phyloP scores from a whole-genome alignment of 2,888 invertebrate genomes.

The Unio pictorum region DNA sequence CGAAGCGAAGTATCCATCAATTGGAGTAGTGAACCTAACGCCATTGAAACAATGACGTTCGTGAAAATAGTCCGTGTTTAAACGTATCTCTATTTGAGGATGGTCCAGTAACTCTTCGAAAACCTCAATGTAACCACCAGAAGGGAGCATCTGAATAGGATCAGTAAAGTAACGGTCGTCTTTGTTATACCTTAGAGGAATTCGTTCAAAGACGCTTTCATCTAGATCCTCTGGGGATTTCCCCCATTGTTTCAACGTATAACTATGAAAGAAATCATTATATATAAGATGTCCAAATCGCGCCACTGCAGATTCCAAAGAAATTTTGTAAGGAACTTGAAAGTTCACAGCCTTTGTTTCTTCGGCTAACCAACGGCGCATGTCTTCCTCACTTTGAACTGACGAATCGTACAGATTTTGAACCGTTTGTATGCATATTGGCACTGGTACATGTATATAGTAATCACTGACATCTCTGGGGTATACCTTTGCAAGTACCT shows the following conservation, averaged over 20 bases:
- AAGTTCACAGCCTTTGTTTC: not conserved
- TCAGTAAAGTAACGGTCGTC: constrained; percentile 14
- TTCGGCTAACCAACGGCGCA: not conserved
- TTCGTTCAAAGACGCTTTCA: constrained; percentile 7
- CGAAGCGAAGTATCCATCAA: constrained; percentile 7
- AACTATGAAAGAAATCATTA: constrained; percentile 7
- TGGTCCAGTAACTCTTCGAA: constrained; percentile 8
- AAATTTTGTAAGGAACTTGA: not conserved
- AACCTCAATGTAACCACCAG: constrained; percentile 5
- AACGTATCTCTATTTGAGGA: not conserved
- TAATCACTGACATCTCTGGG: not conserved
- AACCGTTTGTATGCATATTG: constrained; percentile 6
- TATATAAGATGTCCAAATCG: constrained; percentile 4
- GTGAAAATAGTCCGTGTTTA: constrained; percentile 4
- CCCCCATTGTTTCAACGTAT: constrained; percentile 13
- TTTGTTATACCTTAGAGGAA: constrained; percentile 5
- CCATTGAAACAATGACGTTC: not conserved
- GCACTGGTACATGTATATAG: constrained; percentile 3
- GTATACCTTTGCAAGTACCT: not conserved
- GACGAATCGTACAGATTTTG: constrained; percentile 5
- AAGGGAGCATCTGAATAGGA: constrained; percentile 4
- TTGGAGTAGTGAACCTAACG: constrained; percentile 2
- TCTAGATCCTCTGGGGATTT: constrained; percentile 9
- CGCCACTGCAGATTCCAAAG: constrained; percentile 2
- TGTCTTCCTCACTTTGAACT: not conserved